Evolutionary conservation across 2,888 invertebrate genomes (phyloP), one percentile per base, ranked within the genome.

Genomic region (Tinea pellionella): DNA sequence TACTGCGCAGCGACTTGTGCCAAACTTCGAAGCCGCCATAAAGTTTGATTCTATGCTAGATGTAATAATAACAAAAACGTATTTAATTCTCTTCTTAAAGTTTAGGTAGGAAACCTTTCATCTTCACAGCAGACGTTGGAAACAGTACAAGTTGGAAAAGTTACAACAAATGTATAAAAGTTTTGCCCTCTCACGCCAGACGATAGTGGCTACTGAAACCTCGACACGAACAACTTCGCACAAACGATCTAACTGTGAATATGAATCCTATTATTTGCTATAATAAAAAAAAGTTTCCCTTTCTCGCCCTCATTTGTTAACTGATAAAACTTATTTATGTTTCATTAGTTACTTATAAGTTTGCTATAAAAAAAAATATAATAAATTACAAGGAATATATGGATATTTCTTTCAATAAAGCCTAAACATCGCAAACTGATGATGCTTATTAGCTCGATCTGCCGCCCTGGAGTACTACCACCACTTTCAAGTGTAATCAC

Each of bases 191-290:
- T 24, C 24, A 53, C 24, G 24, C 16, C 47, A 47, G 47, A 47
- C 47, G 47, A 47, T 47, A 16, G 47, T 47, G 47, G 6, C 37
- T 15, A 9, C 47, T 47, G n/a, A 8, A 9, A 18, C 2, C 47
- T 9, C 15, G n/a, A 13, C 8, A 24, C 12, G 53, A 8, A 53
- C 65, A 74, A 73, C 68, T 74, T 70, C 63, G 62, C 62, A 55
- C 55, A 69, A 70, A 74, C 72, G 70, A 69, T 63, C 70, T 69
- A 69, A 73, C 72, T 72, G 71, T 68, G 70, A 72, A 74, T 75
- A 78, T 77, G 76, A 79, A 77, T 77, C 71, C 74, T 73, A 78
- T 77, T 77, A 77, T 77, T 79, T 75, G 75, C 71, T 70, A 66
- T 70, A 78, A 77, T 80, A 78, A 78, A 80, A 79, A 75, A 66